A percentile compares a stretch with the other conserved stretches of the same genome.
These are phyloP conservation scores for Neosilurus hyrtlii DNA, from an alignment of 2,797 vertebrate genomes.

Conservation along the genomic window DNA sequence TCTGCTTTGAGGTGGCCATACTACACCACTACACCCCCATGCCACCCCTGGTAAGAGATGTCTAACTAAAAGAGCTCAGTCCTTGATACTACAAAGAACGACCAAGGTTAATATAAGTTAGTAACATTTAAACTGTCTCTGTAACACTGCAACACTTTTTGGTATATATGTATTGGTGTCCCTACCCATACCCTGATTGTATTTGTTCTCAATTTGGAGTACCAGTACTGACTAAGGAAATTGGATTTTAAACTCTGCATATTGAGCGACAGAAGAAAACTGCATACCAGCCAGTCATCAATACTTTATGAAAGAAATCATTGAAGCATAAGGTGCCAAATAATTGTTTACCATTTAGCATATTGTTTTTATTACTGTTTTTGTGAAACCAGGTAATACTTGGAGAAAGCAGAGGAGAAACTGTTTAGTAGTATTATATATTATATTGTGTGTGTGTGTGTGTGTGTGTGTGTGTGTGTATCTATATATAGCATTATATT, in stretches of 20 bases:
- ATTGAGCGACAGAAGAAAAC: no score
- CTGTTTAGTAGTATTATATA: background rate
- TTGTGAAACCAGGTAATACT: background rate
- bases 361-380: conserved; percentile 1
- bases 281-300: background rate
- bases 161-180: no score
- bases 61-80: background rate
- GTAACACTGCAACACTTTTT: background rate
- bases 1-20: no score
- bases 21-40: no score
- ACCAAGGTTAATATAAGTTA: background rate
- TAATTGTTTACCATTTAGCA: background rate
- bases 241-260: background rate
- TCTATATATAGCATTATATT: no score
- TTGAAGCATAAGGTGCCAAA: background rate
- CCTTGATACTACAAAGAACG: no score
- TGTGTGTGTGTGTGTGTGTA: no score
- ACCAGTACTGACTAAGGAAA: background rate
- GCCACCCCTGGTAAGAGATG: background rate
- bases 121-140: no score
- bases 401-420: background rate
- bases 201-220: background rate
- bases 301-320: background rate
- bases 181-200: background rate
- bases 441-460: no score